Base-by-base conservation (phyloP, 1,140 invertebrate genomes). In the Trachymyrmex septentrionalis region DNA sequence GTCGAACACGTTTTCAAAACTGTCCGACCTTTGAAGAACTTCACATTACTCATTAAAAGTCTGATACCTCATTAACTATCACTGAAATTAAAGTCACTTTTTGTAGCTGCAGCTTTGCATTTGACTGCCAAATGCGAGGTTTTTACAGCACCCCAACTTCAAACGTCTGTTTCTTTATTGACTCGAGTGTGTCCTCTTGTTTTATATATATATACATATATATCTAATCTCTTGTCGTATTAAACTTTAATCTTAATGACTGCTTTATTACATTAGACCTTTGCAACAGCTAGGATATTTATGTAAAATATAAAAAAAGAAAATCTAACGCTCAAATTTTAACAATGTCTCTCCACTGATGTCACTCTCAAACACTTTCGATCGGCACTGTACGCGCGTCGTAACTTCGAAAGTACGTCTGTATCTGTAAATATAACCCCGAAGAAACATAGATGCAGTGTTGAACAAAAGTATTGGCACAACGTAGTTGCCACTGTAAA, bases 31-130 rank as follows among this genome's bases (percentile, higher is more conserved):
- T 73, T 73, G 67, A 55, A 21, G 9, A 87, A 87, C 44, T 87
- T 84, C 78, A 61, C 55, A 71, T 81, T 72, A 84, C 80, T 86
- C 86, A 84, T 84, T 84, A 84, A 84, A 84, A 84, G 80, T 84
- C 86, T 64, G 78, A 87, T 87, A 81, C 67, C 77, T 87, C 86
- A 84, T 87, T 87, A 87, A 87, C 69, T 50, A 59, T 57, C 69
- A 55, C 78, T 66, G 69, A 55, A 69, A 72, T 82, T 82, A 73
- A 75, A 72, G 55, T 27, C 48, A 55, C 55, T 63, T 81, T 50
- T 69, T 71, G 48, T 16, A 81, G 27, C 48, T n/a, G 27, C 9
- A 55, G 59, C 64, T 71, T 81, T 24, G 21, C 64, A 81, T 84
- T 75, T 61, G 80, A 84, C 44, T 75, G 80, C 27, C 80, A 75